Evolutionary conservation across 2,888 invertebrate genomes (phyloP), one percentile per base, ranked within the genome.

Genomic region (Hesperia comma): DNA sequence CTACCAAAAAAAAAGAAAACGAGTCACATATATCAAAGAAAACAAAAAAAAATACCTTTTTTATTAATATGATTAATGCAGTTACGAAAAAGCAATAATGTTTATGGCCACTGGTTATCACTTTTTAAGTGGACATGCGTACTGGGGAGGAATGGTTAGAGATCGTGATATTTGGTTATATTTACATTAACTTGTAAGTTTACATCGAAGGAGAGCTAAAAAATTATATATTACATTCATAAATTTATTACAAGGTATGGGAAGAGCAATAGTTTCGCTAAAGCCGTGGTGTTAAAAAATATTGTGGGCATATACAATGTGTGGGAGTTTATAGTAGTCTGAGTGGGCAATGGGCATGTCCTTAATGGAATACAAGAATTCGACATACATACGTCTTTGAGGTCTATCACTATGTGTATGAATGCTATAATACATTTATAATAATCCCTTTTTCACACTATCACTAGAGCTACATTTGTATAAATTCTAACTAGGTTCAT

Each of bases 401-500:
- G 79, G 79, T 83, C 82, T 85, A 86, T 82, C 75, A 72, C 82
- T 87, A 85, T 72, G 68, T 74, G 75, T 73, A 85, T 81, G 81
- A 81, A 84, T 80, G 84, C 87, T 88, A 89, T 88, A 72, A 81
- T 90, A 90, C 90, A 90, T 81, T 80, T 77, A 81, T 79, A 79
- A 76, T 85, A 86, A 84, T 81, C 80, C 81, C 88, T 88, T 79
- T 74, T 84, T 84, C 84, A 86, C 84, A 84, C 88, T 88, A 87
- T 80, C 72, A 71, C 87, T 89, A 88, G 75, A 81, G 71, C 87
- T 90, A 88, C 80, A 86, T 87, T 87, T 90, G 92, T 92, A 92
- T 90, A 92, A 92, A 92, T 86, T 90, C 92, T 92, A 92, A 83
- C 86, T 91, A 90, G 76, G 76, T 79, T 80, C 79, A 76, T 80